Percentiles rank a stretch among this genome's conserved stretches.
phyloP scores from a whole-genome alignment of 2,113 vertebrate species.

The Nettapus auritus region DNA sequence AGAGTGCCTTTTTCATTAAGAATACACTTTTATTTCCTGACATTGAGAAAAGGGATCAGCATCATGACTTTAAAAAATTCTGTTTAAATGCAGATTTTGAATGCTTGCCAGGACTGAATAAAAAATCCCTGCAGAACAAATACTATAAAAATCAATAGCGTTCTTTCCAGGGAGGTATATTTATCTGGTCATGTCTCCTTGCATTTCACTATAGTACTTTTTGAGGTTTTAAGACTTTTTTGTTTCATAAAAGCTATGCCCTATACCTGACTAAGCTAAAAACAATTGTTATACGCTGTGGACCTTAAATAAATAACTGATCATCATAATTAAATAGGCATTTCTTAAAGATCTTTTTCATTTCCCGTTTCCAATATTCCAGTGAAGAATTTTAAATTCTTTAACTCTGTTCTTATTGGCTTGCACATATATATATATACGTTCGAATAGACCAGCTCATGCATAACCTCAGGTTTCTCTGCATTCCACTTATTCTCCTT shows the following conservation, averaged over 20 bases:
- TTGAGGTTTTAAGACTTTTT: slow-evolving; percentile 4
- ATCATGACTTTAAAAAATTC: slow-evolving; percentile 35
- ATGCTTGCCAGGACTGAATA: slow-evolving; percentile 26
- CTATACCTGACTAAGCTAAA: not conserved
- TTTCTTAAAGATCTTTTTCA: not conserved
- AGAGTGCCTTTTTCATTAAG: slow-evolving; percentile 60
- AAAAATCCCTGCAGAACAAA: slow-evolving; percentile 53
- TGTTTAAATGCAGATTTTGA: slow-evolving; percentile 62
- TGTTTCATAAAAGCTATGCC: not conserved
- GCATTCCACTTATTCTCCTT: not conserved
- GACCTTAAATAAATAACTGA: not conserved
- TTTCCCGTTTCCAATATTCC: not conserved
- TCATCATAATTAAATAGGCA: not conserved
- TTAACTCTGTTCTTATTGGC: not conserved
- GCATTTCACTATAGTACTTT: slow-evolving; percentile 5
- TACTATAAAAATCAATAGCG: slow-evolving; percentile 41
- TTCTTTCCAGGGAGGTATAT: slow-evolving; percentile 13
- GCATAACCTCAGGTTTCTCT: not conserved
- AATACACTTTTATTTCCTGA: slow-evolving; percentile 24
- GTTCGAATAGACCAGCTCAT: not conserved
- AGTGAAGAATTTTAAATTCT: not conserved
- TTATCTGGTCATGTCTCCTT: slow-evolving; percentile 32
- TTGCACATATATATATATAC: not conserved
- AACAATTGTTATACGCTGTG: not conserved
- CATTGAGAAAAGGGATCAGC: slow-evolving; percentile 43